Base-by-base conservation (phyloP, 64 coral and sea anemone species). In the Actinia tenebrosa region DNA sequence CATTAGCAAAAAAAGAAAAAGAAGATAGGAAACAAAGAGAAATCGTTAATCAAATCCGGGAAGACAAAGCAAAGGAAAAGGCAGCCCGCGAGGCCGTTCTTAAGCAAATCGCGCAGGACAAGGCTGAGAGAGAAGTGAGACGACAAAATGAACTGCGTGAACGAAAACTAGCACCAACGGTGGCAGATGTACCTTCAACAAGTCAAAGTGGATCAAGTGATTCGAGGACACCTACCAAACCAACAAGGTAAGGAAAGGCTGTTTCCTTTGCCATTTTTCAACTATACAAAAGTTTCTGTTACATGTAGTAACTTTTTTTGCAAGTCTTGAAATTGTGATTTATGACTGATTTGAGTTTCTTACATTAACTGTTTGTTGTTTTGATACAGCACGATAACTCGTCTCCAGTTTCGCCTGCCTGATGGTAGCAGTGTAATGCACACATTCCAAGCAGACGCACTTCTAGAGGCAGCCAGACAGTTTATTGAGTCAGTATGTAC, bases 381-480 rank as follows among this genome's bases (percentile, higher is more conserved):
- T 42, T 75, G 25, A 53, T 92, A 11, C 53, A 99, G 97, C 45
- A 88, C 88, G 42, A 89, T 86, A 63, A 90, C 89, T 19, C 90
- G 93, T 16, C 90, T 99, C 5, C 97, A 99, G 91, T 99, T 99
- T 81, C 97, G 93, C 59, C 86, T 99, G 7, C 97, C 93, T 52
- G 91, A 95, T 86, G 97, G 97, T 30, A 99, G 93, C 50, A 88
- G 87, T 17, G 45, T 99, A 69, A 95, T 85, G 20, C 91, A 99
- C 59, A 82, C 78, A 11, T 93, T 99, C 46, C 87, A 93, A 60
- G 72, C 86, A 23, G 93, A 99, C 78, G 82, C 93, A 11, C 64
- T 92, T 17, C 77, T 99, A 25, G 88, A 94, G 43, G 83, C 85
- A 44, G 89, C 91, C 8, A 88, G 86, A 46, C 90, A 99, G 88